Conservation (phyloP, 2,797 vertebrate species). For the Streptopelia turtur region DNA sequence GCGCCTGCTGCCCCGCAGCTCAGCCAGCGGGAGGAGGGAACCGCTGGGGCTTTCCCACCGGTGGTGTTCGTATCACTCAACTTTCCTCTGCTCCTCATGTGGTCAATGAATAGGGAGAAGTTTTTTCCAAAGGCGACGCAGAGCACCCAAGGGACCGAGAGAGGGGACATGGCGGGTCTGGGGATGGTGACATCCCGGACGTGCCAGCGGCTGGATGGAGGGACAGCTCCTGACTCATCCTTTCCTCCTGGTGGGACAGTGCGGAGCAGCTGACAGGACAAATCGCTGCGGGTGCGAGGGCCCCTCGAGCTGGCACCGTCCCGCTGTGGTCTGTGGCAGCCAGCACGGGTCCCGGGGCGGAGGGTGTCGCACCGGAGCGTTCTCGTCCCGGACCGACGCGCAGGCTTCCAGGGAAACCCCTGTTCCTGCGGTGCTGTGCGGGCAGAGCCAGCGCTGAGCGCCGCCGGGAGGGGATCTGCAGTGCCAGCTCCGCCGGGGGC, state of each 20-base stretch:
- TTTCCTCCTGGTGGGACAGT: accelerated
- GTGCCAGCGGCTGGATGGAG: accelerated
- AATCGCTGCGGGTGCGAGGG: accelerated
- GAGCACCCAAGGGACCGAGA: neutral
- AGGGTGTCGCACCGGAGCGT: accelerated
- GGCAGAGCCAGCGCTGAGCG: accelerated
- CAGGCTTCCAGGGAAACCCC: neutral
- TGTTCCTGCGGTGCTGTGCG: neutral
- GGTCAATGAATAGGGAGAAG: accelerated
- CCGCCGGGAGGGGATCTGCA: neutral
- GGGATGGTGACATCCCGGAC: neutral
- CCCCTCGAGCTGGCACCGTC: neutral
- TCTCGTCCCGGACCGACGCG: neutral
- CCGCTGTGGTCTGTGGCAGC: neutral
- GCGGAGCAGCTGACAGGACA: neutral
- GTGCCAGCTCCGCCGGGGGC: neutral
- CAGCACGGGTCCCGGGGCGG: neutral
- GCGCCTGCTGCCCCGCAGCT: neutral
- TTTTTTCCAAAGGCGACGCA: neutral
- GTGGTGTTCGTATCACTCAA: neutral
- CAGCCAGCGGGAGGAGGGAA: neutral
- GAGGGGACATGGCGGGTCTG: neutral
- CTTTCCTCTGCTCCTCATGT: neutral
- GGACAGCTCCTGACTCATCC: neutral
- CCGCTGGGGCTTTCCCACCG: neutral